phyloP scores from a whole-genome alignment of 2,113 vertebrate species.

The Camelus bactrianus region DNA sequence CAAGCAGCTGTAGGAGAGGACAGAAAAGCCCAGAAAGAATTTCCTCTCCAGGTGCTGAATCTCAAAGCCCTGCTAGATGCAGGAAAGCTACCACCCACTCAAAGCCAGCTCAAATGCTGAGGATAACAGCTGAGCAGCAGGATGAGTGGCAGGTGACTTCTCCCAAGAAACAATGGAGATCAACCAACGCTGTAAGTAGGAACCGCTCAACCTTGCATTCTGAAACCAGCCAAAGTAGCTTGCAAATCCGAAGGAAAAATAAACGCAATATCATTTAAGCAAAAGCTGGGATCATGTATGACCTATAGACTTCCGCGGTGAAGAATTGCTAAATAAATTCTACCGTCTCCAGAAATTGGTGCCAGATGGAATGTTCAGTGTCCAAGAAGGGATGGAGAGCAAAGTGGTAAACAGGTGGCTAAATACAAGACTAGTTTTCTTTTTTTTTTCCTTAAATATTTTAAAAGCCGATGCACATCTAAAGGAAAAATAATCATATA shows the following conservation, averaged over 20 bases:
- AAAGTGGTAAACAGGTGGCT: background rate
- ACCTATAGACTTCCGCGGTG: background rate
- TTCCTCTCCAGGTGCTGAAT: background rate
- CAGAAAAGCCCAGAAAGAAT: background rate
- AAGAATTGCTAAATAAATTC: background rate
- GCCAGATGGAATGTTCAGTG: background rate
- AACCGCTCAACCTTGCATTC: background rate
- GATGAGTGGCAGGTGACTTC: background rate
- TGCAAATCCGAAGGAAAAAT: background rate
- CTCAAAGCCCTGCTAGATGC: background rate
- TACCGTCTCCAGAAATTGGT: background rate
- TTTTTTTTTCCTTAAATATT: background rate
- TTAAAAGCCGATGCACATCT: background rate
- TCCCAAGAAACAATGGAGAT: background rate
- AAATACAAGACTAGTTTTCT: background rate
- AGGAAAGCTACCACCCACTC: background rate
- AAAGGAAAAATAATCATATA: background rate
- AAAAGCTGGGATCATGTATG: background rate
- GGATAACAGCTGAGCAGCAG: background rate
- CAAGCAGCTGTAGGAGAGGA: background rate
- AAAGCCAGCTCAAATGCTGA: background rate
- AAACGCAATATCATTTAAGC: background rate
- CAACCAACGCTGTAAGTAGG: background rate
- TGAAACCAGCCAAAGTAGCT: background rate
- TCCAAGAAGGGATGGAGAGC: background rate